These are phyloP conservation scores for Lathronympha strigana DNA, from an alignment of 2,888 invertebrate species.

Conservation along the genomic window DNA sequence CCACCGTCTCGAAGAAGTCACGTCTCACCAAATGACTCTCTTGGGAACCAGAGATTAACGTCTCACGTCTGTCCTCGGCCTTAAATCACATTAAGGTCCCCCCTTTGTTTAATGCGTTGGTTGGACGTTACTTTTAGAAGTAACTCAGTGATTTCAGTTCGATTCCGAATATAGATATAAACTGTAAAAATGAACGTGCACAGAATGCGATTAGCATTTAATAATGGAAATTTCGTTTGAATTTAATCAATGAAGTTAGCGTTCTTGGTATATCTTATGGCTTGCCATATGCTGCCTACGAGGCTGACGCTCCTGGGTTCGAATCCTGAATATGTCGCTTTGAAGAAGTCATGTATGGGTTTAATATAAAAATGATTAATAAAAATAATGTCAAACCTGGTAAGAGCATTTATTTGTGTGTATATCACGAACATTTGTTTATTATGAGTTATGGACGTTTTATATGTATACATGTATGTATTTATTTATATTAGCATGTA, in stretches of 20 bases:
- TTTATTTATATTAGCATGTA: no score
- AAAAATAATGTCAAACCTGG: background rate
- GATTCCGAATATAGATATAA: conserved; percentile 43
- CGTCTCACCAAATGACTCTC: conserved; percentile 69
- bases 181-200: conserved; percentile 22
- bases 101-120: conserved; percentile 70
- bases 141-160: conserved; percentile 60
- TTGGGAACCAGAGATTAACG: conserved; percentile 76
- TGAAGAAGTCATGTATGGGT: background rate
- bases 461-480: no score
- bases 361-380: no score
- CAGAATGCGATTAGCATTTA: conserved; percentile 23
- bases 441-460: no score
- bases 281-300: no score
- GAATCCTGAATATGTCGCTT: no score
- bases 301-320: no score
- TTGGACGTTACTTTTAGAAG: conserved; percentile 59
- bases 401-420: no score
- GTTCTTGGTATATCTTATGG: background rate
- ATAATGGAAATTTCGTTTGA: background rate
- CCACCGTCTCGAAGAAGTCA: conserved; percentile 62
- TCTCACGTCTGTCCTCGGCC: conserved; percentile 71
- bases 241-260: conserved; percentile 13
- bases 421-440: no score
- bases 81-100: conserved; percentile 77